Conservation (phyloP, 2,888 invertebrate genomes). For the Dasypolia templi region DNA sequence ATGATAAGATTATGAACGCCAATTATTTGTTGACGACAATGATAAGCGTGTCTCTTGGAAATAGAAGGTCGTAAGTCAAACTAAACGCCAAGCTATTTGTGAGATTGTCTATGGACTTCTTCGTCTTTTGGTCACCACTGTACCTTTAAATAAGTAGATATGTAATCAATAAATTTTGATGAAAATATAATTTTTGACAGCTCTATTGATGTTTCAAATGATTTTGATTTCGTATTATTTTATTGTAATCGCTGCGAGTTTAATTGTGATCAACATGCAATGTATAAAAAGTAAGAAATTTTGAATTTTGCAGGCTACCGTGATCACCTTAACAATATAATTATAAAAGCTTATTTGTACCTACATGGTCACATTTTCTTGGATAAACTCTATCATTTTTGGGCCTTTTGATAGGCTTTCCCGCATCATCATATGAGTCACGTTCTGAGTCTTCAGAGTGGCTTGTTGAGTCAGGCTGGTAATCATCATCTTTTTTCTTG, state of each 20-base stretch:
- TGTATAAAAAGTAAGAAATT: neutral
- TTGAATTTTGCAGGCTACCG: neutral
- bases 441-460: conserved; percentile 52
- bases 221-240: neutral
- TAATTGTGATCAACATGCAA: neutral
- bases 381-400: conserved; percentile 30
- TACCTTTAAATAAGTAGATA: no score
- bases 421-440: conserved; percentile 42
- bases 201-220: neutral
- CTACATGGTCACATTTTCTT: conserved; percentile 53
- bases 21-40: no score
- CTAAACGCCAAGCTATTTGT: no score
- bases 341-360: conserved; percentile 7
- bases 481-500: conserved; percentile 38
- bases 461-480: conserved; percentile 47
- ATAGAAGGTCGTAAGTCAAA: no score
- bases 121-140: no score
- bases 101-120: no score
- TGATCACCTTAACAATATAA: neutral
- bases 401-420: conserved; percentile 14
- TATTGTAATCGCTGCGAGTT: neutral
- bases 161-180: neutral
- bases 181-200: neutral
- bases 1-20: no score
- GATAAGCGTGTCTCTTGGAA: no score